phyloP scores from a whole-genome alignment of 2,113 vertebrate genomes.

The Hiodon tergisus region DNA sequence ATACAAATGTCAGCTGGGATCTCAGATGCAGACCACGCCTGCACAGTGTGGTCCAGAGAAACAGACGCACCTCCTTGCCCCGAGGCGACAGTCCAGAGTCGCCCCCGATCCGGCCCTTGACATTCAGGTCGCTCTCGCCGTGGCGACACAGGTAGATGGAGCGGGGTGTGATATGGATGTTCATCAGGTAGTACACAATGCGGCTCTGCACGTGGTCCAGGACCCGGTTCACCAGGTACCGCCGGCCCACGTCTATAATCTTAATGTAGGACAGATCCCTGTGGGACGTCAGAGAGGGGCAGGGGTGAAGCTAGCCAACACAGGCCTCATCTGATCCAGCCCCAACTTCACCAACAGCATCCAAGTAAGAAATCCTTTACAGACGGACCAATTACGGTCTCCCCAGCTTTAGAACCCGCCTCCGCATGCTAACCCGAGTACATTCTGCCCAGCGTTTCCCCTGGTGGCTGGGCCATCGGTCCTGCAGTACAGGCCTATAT shows the following conservation, averaged over 20 bases:
- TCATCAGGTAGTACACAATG: slow-evolving; percentile 99
- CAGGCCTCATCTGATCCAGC: neutral
- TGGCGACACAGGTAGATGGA: slow-evolving; percentile 98
- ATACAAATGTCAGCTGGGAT: neutral
- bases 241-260: slow-evolving; percentile 94
- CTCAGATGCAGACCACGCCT: neutral
- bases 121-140: slow-evolving; percentile 92
- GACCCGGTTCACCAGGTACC: slow-evolving; percentile 90
- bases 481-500: too few relatives aligned
- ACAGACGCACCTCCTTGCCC: slow-evolving; percentile 69
- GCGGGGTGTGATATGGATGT: slow-evolving; percentile 94
- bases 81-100: slow-evolving; percentile 82
- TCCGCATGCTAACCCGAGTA: too few relatives aligned
- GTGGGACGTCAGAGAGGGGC: slow-evolving; percentile 8
- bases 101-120: slow-evolving; percentile 89
- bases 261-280: slow-evolving; percentile 97
- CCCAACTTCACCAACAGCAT: neutral
- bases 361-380: neutral
- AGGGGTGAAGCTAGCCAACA: neutral
- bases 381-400: neutral
- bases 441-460: too few relatives aligned
- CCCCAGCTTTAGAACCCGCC: neutral
- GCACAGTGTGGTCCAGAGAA: neutral
- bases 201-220: slow-evolving; percentile 96
- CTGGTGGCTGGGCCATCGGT: too few relatives aligned